Evolutionary conservation across 1,140 invertebrate species (phyloP), one percentile per base, ranked within the genome.

Genomic region (Sarcophaga peregrina): DNA sequence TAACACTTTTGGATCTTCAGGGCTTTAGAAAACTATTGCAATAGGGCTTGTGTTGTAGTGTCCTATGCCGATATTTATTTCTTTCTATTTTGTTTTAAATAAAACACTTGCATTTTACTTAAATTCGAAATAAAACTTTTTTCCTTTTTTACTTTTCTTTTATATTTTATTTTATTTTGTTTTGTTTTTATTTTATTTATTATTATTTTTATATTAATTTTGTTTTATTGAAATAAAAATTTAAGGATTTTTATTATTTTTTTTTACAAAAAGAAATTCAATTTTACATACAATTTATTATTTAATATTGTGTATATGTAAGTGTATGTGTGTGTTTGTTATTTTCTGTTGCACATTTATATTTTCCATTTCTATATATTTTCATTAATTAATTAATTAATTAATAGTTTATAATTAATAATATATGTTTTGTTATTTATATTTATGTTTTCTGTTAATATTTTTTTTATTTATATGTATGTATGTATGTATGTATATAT

Each of bases 181-280:
- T 37, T 37, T 37, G 25, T 37, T 37, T 37, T 37, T 37, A 4
- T 37, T 37, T 37, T 37, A 4, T 37, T 37, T 37, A 37, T 37
- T 37, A 37, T 37, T 37, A 37, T 37, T 37, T 37, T 37, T 37
- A 37, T 17, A 68, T 68, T 68, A 20, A 25, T 58, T 58, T n/a
- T 13, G 54, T 58, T 58, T 68, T 68, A 68, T n/a, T 20, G 17
- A 68, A 68, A 68, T 68, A 68, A 68, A 68, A 68, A 25, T 58
- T 13, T n/a, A n/a, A n/a, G n/a, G 25, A 37, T 1, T 37, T 37
- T 37, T 37, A 37, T 37, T n/a, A n/a, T 37, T 37, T 58, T 13
- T 68, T 68, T 68, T 68, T 68, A 68, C 62, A 68, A 68, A 68
- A 68, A 68, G 62, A 68, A 68, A 68, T 68, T 68, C 54, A 68